Base-by-base conservation (phyloP, 1,140 invertebrate species). In the Macrobrachium rosenbergii region DNA sequence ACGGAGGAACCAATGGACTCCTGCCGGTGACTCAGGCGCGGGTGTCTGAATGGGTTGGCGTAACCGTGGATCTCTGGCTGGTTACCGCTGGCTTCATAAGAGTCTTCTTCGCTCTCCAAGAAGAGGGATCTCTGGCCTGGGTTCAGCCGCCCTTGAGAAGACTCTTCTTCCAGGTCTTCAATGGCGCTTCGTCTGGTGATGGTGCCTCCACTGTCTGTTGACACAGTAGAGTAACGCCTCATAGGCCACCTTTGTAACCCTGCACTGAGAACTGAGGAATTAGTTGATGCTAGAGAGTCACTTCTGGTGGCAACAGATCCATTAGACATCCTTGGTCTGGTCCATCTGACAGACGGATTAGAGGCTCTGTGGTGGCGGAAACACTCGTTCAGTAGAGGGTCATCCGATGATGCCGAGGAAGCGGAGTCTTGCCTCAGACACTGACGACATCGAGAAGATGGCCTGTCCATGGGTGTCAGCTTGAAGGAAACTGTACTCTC, bases 401-500 rank as follows among this genome's bases (percentile, higher is more conserved):
- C 89, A 63, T 90, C 89, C 14, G 89, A 90, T 37, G 89, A 90
- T n/a, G 89, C 89, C 59, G 89, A 88, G 14, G 89, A 90, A 10
- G 87, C 87, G 16, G 89, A 90, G 69, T 90, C 89, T 60, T 90
- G 89, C 59, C 87, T 79, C n/a, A 90, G 52, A 78, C 89, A 90
- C 75, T 88, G 86, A 43, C 82, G 83, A 21, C 89, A 90, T 0
- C 89, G 63, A 19, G 87, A 82, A 11, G 85, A 23, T 10, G 89
- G 87, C 12, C 86, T 83, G 43, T 90, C 89, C 69, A 87, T 82
- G 14, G 82, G 89, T 11, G 83, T 88, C 62, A 90, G 73, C 80
- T 88, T 88, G 75, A 90, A 90, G n/a, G 89, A 90, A 14, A 90
- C 89, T 8, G 85, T 83, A 63, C 89, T 90, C 45, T 90, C 86